These are phyloP conservation scores for Merodon equestris DNA, from an alignment of 2,888 invertebrate genomes.

Conservation along the genomic window DNA sequence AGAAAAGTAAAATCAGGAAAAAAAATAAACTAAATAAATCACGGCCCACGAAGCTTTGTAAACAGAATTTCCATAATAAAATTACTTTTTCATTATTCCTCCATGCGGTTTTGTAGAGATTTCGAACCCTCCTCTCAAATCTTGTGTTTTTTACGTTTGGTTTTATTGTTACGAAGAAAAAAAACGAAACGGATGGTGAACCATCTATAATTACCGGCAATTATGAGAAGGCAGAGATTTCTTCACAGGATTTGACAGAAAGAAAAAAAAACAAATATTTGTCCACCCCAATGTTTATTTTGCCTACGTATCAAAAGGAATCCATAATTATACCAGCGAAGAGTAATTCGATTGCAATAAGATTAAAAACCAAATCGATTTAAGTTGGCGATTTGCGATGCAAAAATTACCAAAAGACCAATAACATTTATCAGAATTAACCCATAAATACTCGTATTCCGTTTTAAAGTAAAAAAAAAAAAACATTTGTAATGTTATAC, in stretches of 20 bases:
- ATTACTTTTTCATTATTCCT: slow-evolving; percentile 67
- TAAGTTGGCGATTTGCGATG: no score
- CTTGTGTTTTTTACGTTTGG: slow-evolving; percentile 40
- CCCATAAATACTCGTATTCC: slow-evolving; percentile 57
- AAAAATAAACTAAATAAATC: slow-evolving; percentile 58
- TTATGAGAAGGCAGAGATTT: slow-evolving; percentile 44
- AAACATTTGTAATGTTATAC: slow-evolving; percentile 59
- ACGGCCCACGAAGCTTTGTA: slow-evolving; percentile 57
- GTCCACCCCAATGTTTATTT: neutral
- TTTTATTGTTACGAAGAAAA: no score
- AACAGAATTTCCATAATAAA: slow-evolving; percentile 69
- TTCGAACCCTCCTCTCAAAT: slow-evolving; percentile 44
- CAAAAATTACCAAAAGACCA: no score
- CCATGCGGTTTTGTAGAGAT: slow-evolving; percentile 50
- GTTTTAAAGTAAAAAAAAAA: slow-evolving; percentile 7
- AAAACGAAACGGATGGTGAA: slow-evolving; percentile 22
- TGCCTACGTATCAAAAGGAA: neutral
- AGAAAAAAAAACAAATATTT: slow-evolving; percentile 7
- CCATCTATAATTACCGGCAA: slow-evolving; percentile 60
- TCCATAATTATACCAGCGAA: neutral
- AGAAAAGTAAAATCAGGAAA: slow-evolving; percentile 25
- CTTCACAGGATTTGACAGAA: slow-evolving; percentile 6
- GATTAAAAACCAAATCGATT: no score
- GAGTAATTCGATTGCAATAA: no score
- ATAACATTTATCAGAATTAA: slow-evolving; percentile 66